Percentiles rank a stretch among this genome's conserved stretches.
These are phyloP conservation scores for Halictus ligatus DNA, from an alignment of 2,888 invertebrate species.

Conservation along the genomic window DNA sequence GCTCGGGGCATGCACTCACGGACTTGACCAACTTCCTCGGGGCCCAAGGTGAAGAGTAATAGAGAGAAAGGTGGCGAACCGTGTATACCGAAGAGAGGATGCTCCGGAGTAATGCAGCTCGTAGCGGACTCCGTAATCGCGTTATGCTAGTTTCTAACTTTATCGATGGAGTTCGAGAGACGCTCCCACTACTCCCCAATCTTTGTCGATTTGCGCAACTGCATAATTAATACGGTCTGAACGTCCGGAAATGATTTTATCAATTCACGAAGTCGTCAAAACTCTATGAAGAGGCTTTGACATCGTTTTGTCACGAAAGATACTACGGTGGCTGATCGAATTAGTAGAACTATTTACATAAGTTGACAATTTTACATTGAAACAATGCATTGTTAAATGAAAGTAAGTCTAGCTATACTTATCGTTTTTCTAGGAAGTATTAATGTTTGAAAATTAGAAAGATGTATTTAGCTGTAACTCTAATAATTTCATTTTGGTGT, in stretches of 20 bases:
- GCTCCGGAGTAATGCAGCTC: slow-evolving; percentile 60
- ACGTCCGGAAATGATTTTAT: slow-evolving; percentile 4
- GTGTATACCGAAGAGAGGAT: slow-evolving; percentile 46
- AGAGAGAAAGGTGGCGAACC: slow-evolving; percentile 63
- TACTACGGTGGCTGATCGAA: neutral
- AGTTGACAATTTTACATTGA: neutral
- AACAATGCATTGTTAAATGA: too few relatives aligned
- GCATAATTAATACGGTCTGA: slow-evolving; percentile 26
- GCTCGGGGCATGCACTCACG: slow-evolving; percentile 65
- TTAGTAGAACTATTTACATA: neutral
- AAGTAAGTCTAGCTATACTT: neutral
- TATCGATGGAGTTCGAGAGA: slow-evolving; percentile 40
- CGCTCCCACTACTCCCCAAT: slow-evolving; percentile 13
- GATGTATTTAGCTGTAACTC: too few relatives aligned
- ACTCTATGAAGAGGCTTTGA: neutral
- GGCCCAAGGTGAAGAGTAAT: slow-evolving; percentile 68
- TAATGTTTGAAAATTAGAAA: neutral
- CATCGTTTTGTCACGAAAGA: neutral
- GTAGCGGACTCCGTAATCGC: slow-evolving; percentile 68
- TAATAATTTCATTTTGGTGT: too few relatives aligned
- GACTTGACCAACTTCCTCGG: slow-evolving; percentile 68
- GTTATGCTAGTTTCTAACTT: slow-evolving; percentile 72
- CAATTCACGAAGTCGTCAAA: neutral
- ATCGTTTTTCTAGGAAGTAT: neutral
- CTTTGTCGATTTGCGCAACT: slow-evolving; percentile 18